These are phyloP conservation scores for Cerceris rybyensis DNA, from an alignment of 2,888 invertebrate species.

Conservation along the genomic window DNA sequence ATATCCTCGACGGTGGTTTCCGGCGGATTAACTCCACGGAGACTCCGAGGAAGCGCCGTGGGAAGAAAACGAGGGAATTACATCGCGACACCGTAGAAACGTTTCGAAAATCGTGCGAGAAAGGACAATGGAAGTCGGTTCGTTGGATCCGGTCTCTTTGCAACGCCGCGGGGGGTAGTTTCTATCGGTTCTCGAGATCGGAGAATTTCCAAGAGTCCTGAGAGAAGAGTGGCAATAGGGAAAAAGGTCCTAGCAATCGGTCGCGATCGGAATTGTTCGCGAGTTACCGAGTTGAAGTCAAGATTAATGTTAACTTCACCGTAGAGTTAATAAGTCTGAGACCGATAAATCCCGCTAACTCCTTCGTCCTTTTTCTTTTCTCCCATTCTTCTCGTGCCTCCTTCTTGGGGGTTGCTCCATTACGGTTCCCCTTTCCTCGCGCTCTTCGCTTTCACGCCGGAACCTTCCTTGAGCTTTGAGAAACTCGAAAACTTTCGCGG, in stretches of 20 bases:
- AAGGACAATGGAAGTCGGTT: slow-evolving; percentile 8
- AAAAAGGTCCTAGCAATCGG: slow-evolving; percentile 63
- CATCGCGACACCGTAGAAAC: not conserved
- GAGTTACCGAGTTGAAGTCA: slow-evolving; percentile 68
- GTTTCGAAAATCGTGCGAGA: not conserved
- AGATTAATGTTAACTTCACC: slow-evolving; percentile 79
- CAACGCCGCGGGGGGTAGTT: slow-evolving; percentile 2
- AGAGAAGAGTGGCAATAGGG: slow-evolving; percentile 39
- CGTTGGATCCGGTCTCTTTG: not conserved
- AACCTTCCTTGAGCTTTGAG: slow-evolving; percentile 62
- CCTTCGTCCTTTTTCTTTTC: slow-evolving; percentile 52
- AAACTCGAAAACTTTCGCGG: slow-evolving; percentile 68
- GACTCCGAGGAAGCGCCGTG: not conserved
- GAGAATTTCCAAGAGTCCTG: slow-evolving; percentile 30
- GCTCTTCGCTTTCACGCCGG: slow-evolving; percentile 50
- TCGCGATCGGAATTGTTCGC: slow-evolving; percentile 68
- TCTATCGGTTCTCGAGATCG: slow-evolving; percentile 25
- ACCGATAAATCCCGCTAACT: slow-evolving; percentile 77
- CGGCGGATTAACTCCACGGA: slow-evolving; percentile 27
- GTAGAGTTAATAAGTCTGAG: slow-evolving; percentile 78
- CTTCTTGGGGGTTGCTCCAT: slow-evolving; percentile 48
- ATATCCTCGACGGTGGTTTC: slow-evolving; percentile 22
- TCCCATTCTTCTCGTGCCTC: slow-evolving; percentile 41
- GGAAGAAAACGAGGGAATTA: slow-evolving; percentile 4
- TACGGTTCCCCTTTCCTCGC: slow-evolving; percentile 47